Conservation (phyloP, 2,888 invertebrate genomes). For the Cyclophora punctaria region DNA sequence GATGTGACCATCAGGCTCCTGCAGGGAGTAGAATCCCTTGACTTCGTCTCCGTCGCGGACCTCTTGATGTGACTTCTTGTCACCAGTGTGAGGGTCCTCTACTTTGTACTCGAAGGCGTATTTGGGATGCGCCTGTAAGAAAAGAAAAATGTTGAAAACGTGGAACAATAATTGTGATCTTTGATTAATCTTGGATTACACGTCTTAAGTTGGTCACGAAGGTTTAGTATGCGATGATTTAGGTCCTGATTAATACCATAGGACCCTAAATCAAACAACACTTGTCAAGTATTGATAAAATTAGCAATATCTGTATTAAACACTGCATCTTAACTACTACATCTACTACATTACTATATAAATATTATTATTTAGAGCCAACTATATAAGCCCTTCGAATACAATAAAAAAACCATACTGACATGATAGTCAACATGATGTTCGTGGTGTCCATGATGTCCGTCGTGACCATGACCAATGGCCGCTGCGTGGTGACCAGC, state of each 20-base stretch:
- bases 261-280: too few species aligned
- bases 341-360: too few species aligned
- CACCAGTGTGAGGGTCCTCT: conserved; percentile 71
- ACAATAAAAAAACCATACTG: background rate
- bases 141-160: background rate
- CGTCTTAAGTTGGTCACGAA: too few species aligned
- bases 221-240: too few species aligned
- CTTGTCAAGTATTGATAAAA: too few species aligned
- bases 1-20: conserved; percentile 30
- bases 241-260: too few species aligned
- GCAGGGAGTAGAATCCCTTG: conserved; percentile 68
- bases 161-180: too few species aligned
- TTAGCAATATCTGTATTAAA: too few species aligned
- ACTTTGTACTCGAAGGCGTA: conserved; percentile 53
- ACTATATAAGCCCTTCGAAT: too few species aligned
- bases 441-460: background rate
- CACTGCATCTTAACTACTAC: too few species aligned
- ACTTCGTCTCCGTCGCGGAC: conserved; percentile 74
- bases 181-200: too few species aligned
- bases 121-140: conserved; percentile 19
- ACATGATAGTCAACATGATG: background rate
- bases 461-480: background rate
- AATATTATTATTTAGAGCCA: too few species aligned
- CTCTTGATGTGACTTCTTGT: conserved; percentile 72
- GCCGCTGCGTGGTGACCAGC: background rate